phyloP scores from a whole-genome alignment of 2,797 vertebrate species.

The Anomalospiza imberbis region DNA sequence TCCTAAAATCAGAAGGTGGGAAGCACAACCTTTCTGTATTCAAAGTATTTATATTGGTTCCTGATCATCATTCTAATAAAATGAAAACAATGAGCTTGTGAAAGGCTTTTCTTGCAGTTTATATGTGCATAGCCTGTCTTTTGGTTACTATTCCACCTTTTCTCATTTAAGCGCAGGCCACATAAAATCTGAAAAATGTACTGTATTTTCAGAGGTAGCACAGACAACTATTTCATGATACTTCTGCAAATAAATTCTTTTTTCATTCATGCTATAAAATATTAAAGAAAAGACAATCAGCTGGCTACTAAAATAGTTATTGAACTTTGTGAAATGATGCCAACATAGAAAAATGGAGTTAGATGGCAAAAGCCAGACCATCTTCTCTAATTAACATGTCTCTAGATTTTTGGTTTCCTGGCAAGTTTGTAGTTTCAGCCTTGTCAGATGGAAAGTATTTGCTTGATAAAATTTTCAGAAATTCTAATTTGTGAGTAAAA shows the following conservation, averaged over 20 bases:
- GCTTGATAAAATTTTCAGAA: constrained; percentile 50
- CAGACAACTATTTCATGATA: not conserved
- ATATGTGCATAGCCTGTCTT: not conserved
- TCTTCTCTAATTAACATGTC: constrained; percentile 34
- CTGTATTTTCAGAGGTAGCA: not conserved
- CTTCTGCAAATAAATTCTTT: not conserved
- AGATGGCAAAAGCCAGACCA: constrained; percentile 6
- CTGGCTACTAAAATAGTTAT: not conserved
- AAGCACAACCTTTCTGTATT: not conserved
- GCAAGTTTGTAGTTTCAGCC: constrained; percentile 29
- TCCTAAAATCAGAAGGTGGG: constrained; percentile 11
- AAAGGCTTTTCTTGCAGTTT: not conserved
- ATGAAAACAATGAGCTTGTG: not conserved
- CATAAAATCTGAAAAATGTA: not conserved
- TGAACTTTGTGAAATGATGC: not conserved
- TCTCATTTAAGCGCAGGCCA: not conserved
- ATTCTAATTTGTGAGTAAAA: constrained; percentile 50
- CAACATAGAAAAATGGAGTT: not conserved
- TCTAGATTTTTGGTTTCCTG: constrained; percentile 14
- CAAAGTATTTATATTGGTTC: not conserved
- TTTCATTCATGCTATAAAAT: not conserved
- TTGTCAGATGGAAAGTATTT: constrained; percentile 26
- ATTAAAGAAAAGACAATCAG: constrained; percentile 8
- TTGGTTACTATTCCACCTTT: not conserved
- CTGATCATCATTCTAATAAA: not conserved